These are phyloP conservation scores for Philereme transversata DNA, from an alignment of 2,888 invertebrate species.

Conservation along the genomic window DNA sequence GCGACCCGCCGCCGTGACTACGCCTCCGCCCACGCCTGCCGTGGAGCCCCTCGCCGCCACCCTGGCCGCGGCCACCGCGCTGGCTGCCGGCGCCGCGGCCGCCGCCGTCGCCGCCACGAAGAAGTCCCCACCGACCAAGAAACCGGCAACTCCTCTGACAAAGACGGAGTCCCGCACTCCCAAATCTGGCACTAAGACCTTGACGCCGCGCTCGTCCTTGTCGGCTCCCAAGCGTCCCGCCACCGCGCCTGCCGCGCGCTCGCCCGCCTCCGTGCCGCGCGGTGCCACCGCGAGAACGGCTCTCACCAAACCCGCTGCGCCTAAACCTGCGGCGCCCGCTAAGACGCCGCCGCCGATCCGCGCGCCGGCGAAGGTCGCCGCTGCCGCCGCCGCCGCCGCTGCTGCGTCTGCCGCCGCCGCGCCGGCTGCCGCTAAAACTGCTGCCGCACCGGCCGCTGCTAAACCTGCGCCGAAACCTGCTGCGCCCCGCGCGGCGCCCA, in stretches of 20 bases:
- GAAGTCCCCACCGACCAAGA: constrained; percentile 44
- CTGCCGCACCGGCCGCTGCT: constrained; percentile 57
- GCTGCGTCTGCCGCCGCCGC: constrained; percentile 17
- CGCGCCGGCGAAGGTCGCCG: constrained; percentile 16
- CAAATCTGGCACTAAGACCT: constrained; percentile 47
- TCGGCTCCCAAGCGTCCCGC: constrained; percentile 42
- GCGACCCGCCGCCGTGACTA: constrained; percentile 47
- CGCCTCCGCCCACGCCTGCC: constrained; percentile 52
- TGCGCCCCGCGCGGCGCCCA: constrained; percentile 50
- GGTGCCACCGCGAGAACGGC: constrained; percentile 46
- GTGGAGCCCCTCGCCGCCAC: constrained; percentile 51
- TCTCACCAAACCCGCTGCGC: constrained; percentile 33
- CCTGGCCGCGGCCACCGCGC: constrained; percentile 55
- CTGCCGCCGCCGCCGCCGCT: constrained; percentile 24
- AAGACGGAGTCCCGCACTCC: constrained; percentile 49
- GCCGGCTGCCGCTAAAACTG: constrained; percentile 43
- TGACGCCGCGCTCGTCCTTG: constrained; percentile 46
- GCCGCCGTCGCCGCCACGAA: constrained; percentile 46
- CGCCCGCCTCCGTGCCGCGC: constrained; percentile 39
- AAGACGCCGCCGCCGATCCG: constrained; percentile 35
- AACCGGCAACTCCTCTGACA: constrained; percentile 51
- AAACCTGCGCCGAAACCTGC: constrained; percentile 24
- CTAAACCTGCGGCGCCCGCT: constrained; percentile 30
- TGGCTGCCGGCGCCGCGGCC: constrained; percentile 46
- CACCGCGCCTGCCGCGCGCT: constrained; percentile 52